Conservation (phyloP, 2,113 vertebrate genomes). For the Dasyprocta punctata region DNA sequence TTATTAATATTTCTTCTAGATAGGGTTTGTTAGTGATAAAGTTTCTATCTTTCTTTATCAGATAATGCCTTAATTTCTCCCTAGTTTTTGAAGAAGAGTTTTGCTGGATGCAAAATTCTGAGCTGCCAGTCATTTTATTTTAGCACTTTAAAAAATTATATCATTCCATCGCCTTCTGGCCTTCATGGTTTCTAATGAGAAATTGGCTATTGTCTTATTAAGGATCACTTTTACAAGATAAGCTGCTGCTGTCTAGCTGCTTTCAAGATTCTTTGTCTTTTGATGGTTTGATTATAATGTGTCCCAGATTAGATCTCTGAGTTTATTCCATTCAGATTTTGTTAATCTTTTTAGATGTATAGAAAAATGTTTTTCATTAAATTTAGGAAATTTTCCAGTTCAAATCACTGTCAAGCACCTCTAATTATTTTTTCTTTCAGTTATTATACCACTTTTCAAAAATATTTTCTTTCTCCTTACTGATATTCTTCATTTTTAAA, state of each 20-base stretch:
- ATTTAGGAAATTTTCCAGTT: constrained; percentile 19
- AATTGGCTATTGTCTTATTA: background rate
- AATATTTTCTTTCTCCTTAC: background rate
- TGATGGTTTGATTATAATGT: background rate
- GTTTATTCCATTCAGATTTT: background rate
- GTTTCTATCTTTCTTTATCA: background rate
- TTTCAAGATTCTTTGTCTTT: constrained; percentile 35
- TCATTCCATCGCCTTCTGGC: background rate
- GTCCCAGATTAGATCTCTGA: background rate
- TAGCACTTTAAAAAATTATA: background rate
- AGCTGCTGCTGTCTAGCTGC: background rate
- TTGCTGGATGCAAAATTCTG: constrained; percentile 14
- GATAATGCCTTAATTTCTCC: background rate
- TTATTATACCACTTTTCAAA: background rate
- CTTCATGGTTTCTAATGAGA: background rate
- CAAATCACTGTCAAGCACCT: background rate
- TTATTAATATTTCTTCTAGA: background rate
- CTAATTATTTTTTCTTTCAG: background rate
- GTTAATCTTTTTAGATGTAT: background rate
- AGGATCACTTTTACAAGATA: background rate
- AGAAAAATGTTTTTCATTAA: background rate
- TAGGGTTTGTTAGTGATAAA: background rate
- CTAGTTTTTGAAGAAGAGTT: background rate
- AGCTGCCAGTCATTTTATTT: background rate
- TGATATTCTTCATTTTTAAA: background rate